Conservation (phyloP, 2,888 invertebrate genomes). For the Orthosia cruda region DNA sequence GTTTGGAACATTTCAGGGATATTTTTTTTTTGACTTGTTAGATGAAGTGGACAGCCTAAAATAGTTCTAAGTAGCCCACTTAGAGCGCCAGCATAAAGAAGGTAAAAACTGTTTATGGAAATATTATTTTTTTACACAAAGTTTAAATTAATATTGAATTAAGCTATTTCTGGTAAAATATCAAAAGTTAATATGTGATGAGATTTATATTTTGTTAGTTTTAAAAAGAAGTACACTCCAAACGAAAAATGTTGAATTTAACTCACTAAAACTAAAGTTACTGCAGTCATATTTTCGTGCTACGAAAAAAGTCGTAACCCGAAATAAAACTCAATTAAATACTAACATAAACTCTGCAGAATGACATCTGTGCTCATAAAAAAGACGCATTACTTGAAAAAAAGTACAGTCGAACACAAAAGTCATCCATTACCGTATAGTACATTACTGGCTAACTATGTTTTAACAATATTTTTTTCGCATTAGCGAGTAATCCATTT, state of each 20-base stretch:
- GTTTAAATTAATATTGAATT: neutral
- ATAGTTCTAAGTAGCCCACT: neutral
- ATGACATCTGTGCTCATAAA: slow-evolving; percentile 57
- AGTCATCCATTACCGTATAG: slow-evolving; percentile 60
- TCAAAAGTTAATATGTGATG: neutral
- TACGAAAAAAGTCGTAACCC: slow-evolving; percentile 41
- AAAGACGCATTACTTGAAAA: slow-evolving; percentile 47
- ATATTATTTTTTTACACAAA: neutral
- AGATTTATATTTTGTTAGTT: neutral
- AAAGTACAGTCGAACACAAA: slow-evolving; percentile 35
- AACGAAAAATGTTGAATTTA: slow-evolving; percentile 15
- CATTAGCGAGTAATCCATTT: slow-evolving; percentile 78
- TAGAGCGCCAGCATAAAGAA: neutral
- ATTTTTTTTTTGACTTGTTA: neutral
- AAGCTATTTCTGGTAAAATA: neutral
- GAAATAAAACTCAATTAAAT: slow-evolving; percentile 63
- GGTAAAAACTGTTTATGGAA: no score
- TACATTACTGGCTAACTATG: slow-evolving; percentile 61
- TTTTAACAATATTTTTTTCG: slow-evolving; percentile 73
- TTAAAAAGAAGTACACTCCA: slow-evolving; percentile 3
- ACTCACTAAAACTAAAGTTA: slow-evolving; percentile 21
- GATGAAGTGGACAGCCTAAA: no score
- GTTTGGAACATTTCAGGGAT: no score
- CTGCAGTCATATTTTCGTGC: slow-evolving; percentile 40
- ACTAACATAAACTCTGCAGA: slow-evolving; percentile 53